phyloP scores from a whole-genome alignment of 2,888 invertebrate genomes.

The Orthonevra nobilis region DNA sequence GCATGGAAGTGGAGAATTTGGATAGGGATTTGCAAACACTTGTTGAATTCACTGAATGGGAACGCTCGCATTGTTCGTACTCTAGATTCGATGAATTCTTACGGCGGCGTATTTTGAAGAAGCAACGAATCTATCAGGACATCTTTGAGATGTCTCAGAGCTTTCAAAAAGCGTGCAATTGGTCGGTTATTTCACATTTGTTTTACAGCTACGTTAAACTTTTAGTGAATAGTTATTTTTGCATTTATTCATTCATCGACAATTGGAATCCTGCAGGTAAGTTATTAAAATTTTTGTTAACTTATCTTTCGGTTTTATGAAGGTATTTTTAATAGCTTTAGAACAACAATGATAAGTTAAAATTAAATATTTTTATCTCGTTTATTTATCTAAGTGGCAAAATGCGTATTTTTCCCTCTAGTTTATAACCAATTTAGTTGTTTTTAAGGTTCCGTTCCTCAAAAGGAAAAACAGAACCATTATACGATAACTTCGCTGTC shows the following conservation, averaged over 20 bases:
- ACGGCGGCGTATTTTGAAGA: slow-evolving; percentile 72
- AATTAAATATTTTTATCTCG: too few species aligned
- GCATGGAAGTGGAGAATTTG: slow-evolving; percentile 73
- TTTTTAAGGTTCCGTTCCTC: too few species aligned
- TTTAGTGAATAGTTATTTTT: slow-evolving; percentile 75
- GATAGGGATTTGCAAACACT: slow-evolving; percentile 73
- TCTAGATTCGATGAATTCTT: slow-evolving; percentile 73
- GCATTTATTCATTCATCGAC: not conserved
- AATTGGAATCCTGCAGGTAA: slow-evolving; percentile 13
- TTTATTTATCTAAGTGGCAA: too few species aligned
- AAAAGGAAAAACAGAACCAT: too few species aligned
- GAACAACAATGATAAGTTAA: too few species aligned
- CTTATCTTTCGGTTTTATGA: too few species aligned
- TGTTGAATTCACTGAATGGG: slow-evolving; percentile 74
- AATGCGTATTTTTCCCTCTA: too few species aligned
- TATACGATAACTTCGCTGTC: too few species aligned
- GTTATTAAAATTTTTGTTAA: not conserved
- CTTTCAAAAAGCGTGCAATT: slow-evolving; percentile 73
- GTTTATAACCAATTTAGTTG: too few species aligned
- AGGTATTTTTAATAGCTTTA: too few species aligned
- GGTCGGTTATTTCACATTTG: slow-evolving; percentile 73
- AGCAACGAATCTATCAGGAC: slow-evolving; percentile 73
- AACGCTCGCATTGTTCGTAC: slow-evolving; percentile 69
- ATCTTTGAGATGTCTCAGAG: slow-evolving; percentile 73
- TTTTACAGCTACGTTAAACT: slow-evolving; percentile 74